Percentiles rank a stretch among this genome's conserved stretches.
Evolutionary conservation across 92 coral and sea anemone species (phyloP).

Genomic region (Epizoanthus stellaris): DNA sequence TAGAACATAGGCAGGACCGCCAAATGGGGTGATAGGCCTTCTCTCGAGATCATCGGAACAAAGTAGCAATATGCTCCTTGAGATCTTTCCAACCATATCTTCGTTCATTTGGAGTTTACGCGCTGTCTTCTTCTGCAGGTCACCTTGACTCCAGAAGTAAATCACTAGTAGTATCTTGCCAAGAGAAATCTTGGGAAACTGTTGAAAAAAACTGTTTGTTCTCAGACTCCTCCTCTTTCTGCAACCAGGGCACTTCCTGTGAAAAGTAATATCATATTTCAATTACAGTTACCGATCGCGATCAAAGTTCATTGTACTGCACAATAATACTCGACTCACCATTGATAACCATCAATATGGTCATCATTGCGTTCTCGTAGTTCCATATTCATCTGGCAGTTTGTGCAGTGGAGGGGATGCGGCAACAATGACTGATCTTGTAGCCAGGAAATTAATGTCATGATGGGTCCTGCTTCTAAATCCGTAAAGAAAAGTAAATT

Average conservation of each 20-base stretch:
- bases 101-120: no score
- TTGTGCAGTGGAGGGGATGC: conserved; percentile 39
- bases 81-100: no score
- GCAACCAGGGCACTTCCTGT: conserved; percentile 12
- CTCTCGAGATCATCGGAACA: background rate
- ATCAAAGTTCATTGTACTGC: no score
- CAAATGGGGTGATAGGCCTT: background rate
- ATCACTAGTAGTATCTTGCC: no score
- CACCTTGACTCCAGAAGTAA: no score
- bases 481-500: conserved; percentile 12
- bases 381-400: conserved; percentile 33
- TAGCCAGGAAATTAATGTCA: conserved; percentile 27
- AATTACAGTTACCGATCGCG: no score
- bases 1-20: background rate
- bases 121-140: no score
- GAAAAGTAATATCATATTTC: no score
- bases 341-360: conserved; percentile 36
- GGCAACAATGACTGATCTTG: conserved; percentile 34
- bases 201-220: conserved; percentile 7
- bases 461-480: conserved; percentile 30
- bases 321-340: conserved; percentile 13
- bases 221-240: conserved; percentile 17
- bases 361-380: conserved; percentile 28
- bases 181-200: no score
- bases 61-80: no score